Percentiles rank a stretch among this genome's conserved stretches.
Evolutionary conservation across 2,113 vertebrate species (phyloP).

Genomic region (Hassar affinis): DNA sequence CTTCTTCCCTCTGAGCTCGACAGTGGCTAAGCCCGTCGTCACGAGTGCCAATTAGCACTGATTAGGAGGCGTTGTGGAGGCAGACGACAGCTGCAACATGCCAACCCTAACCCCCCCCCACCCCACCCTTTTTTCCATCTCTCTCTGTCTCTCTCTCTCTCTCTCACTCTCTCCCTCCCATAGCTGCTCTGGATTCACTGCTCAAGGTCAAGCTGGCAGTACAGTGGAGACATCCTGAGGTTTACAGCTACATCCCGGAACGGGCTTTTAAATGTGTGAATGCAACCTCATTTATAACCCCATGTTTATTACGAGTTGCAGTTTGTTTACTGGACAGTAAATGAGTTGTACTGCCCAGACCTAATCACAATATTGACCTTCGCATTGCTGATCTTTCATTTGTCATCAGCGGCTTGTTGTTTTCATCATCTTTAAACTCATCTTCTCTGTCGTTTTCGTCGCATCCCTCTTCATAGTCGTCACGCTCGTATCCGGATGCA

Average conservation of each 20-base stretch:
- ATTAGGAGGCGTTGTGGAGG: conserved; percentile 60
- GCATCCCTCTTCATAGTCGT: not conserved
- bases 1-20: conserved; percentile 42
- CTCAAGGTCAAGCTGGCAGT: conserved; percentile 66
- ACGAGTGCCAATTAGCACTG: conserved; percentile 65
- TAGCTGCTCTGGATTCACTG: conserved; percentile 60
- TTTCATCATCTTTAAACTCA: not conserved
- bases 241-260: not conserved
- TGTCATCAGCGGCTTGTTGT: not conserved
- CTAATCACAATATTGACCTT: not conserved
- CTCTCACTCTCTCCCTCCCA: not conserved
- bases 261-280: too few relatives aligned
- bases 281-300: not conserved
- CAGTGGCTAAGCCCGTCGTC: conserved; percentile 57
- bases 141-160: conserved; percentile 3
- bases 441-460: not conserved
- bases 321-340: not conserved
- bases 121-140: not conserved
- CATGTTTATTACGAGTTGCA: not conserved
- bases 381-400: not conserved
- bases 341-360: not conserved
- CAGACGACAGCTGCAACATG: conserved; percentile 51
- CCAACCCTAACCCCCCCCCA: conserved; percentile 44
- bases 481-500: not conserved
- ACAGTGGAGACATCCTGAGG: conserved; percentile 47